Conservation (phyloP, 2,888 invertebrate species). For the Beris morrisii region DNA sequence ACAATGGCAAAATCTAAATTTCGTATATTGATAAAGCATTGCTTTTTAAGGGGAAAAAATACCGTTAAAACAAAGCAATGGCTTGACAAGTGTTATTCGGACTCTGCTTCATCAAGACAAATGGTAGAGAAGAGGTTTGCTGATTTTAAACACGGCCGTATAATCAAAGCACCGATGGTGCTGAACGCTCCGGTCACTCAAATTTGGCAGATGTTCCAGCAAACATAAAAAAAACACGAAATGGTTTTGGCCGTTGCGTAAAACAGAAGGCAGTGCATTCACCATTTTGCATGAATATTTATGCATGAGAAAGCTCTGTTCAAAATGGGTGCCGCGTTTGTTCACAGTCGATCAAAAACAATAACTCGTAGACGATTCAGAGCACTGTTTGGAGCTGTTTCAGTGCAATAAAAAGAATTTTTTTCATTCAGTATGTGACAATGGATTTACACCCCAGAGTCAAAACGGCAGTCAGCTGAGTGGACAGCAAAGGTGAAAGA, state of each 20-base stretch:
- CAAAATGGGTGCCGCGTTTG: constrained; percentile 28
- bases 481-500: constrained; percentile 28
- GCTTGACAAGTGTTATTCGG: neutral
- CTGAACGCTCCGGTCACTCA: neutral
- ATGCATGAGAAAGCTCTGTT: neutral
- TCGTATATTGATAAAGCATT: no score
- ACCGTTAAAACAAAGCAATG: neutral
- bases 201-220: neutral
- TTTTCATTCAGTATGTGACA: constrained; percentile 44
- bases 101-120: neutral
- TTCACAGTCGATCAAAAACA: constrained; percentile 40
- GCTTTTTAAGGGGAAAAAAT: neutral
- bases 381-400: constrained; percentile 35
- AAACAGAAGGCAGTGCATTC: neutral
- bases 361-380: constrained; percentile 37
- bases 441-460: constrained; percentile 39
- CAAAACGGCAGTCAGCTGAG: constrained; percentile 15
- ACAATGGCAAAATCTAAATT: no score
- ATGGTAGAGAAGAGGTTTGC: neutral
- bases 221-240: neutral
- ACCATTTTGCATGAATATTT: neutral
- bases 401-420: constrained; percentile 40
- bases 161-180: neutral
- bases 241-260: neutral
- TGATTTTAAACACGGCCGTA: neutral